phyloP scores from a whole-genome alignment of 2,888 invertebrate genomes.

The Caenorhabditis afra region DNA sequence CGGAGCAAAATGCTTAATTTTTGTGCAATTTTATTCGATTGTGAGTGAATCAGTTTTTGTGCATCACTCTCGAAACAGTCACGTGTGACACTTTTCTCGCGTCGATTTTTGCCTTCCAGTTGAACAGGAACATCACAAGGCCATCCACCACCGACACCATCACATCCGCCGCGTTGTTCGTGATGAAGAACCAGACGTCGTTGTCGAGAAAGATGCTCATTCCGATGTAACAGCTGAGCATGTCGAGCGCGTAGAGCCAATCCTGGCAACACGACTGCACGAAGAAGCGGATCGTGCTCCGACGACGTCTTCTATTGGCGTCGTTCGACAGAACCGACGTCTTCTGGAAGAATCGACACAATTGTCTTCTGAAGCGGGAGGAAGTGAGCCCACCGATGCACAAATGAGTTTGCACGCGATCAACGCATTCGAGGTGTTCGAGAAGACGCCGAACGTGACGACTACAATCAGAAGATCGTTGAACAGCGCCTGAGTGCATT shows the following conservation, averaged over 20 bases:
- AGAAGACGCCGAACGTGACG: background rate
- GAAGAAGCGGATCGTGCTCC: conserved; percentile 3
- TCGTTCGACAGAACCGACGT: background rate
- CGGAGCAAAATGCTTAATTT: too few relatives aligned
- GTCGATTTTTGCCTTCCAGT: too few relatives aligned
- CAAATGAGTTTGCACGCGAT: conserved; percentile 9
- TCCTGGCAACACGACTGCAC: conserved; percentile 8
- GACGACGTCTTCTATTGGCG: conserved; percentile 1
- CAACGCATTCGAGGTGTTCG: background rate
- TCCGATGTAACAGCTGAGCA: conserved; percentile 3
- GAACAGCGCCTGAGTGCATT: background rate
- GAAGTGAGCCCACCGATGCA: background rate
- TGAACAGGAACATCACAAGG: too few relatives aligned
- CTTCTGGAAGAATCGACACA: conserved; percentile 24
- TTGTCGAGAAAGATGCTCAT: too few relatives aligned
- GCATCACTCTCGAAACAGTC: too few relatives aligned
- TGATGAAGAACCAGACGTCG: too few relatives aligned
- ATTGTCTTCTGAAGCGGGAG: background rate
- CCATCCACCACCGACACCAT: too few relatives aligned
- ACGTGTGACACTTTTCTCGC: too few relatives aligned
- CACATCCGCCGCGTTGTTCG: too few relatives aligned
- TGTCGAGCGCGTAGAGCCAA: conserved; percentile 10
- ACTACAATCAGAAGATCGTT: conserved; percentile 2
- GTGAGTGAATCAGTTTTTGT: too few relatives aligned
- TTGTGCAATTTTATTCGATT: too few relatives aligned